Base-by-base conservation (phyloP, 2,888 invertebrate genomes). In the Drosophila algonquin region DNA sequence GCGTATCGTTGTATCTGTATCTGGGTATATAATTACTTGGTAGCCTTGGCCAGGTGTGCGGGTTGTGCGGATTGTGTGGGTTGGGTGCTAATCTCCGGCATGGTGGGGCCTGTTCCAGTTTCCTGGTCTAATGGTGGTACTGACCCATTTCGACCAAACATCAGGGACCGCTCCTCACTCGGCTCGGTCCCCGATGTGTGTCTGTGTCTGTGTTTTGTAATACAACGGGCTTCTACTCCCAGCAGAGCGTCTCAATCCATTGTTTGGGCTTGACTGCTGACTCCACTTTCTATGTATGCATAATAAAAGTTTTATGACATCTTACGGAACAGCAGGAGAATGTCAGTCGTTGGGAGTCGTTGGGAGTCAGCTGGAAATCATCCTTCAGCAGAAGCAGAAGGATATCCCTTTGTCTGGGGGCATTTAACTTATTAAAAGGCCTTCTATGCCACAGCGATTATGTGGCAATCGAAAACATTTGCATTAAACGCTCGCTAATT, bases 401-500 rank as follows among this genome's bases (percentile, higher is more conserved):
- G 32, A 35, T 18, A 6, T 12, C 10, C 57, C 40, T 47, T 58
- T 69, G 63, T 63, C 44, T 44, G 30, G 58, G 55, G 50, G 47
- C 72, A 57, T 63, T 67, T 67, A 67, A 67, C 74, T 67, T 74
- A 73, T 74, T 74, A 67, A 74, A 62, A 74, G 60, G 74, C 67
- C 58, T 69, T 74, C 73, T 74, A 75, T 73, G 73, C 53, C 63
- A 40, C 40, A 64, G 50, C 63, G 65, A 78, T 74, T 75, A 72
- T 76, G 54, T 69, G 71, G 69, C 63, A 70, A 84, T 82, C 77
- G 74, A 81, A 79, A 75, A 80, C 73, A 71, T 78, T 87, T 80
- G 80, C 80, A 80, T 80, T 77, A 79, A 87, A 77, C 78, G 86
- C 53, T 73, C 73, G 69, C 83, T 83, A 83, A 83, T 83, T 87